Conservation (phyloP, 2,113 vertebrate species). For the Trematocara nigrifrons region DNA sequence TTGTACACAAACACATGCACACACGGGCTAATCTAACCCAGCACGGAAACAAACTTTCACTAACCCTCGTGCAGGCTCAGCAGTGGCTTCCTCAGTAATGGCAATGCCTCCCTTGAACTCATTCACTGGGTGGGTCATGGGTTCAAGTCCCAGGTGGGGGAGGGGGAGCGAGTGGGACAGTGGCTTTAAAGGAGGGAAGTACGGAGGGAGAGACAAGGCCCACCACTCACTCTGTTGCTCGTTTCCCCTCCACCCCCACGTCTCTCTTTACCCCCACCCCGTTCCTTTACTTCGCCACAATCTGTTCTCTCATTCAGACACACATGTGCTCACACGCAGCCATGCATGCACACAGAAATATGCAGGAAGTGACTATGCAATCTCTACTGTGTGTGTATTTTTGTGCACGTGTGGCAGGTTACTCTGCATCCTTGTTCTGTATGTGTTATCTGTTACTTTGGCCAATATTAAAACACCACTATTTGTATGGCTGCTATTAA, state of each 20-base stretch:
- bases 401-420: not conserved
- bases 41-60: not conserved
- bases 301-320: slow-evolving; percentile 27
- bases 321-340: not conserved
- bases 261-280: slow-evolving; percentile 19
- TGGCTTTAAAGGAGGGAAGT: not conserved
- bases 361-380: not conserved
- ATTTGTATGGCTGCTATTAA: not conserved
- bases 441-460: not conserved
- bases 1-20: not conserved
- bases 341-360: not conserved
- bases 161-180: slow-evolving; percentile 20
- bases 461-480: not conserved
- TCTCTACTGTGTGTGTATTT: not conserved
- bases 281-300: slow-evolving; percentile 29
- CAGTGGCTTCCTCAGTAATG: slow-evolving; percentile 31
- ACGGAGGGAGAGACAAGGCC: not conserved
- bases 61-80: not conserved
- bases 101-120: slow-evolving; percentile 65
- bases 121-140: slow-evolving; percentile 66
- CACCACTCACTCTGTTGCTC: not conserved
- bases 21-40: not conserved
- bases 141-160: slow-evolving; percentile 73
- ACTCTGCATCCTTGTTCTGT: not conserved
- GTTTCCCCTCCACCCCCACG: not conserved